A percentile compares a stretch with the other conserved stretches of the same genome.
Evolutionary conservation across 2,888 invertebrate species (phyloP).

Genomic region (Drosophila leonis): DNA sequence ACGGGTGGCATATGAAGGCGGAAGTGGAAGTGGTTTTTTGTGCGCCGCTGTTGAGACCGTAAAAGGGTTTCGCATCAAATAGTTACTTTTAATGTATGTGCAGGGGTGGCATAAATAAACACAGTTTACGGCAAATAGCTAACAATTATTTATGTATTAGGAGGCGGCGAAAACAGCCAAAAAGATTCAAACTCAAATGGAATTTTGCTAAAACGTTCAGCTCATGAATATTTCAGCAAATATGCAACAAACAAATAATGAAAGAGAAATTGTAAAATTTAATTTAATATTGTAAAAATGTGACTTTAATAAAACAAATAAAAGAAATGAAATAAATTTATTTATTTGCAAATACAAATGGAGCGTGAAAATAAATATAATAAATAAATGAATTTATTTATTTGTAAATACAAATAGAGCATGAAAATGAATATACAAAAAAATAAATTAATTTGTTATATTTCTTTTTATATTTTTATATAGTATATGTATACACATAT

Average conservation of each 20-base stretch:
- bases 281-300: background rate
- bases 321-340: background rate
- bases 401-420: background rate
- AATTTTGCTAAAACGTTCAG: background rate
- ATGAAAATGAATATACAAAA: background rate
- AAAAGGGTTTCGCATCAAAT: constrained; percentile 17
- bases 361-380: background rate
- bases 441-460: background rate
- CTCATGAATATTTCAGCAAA: constrained; percentile 24
- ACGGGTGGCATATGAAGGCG: constrained; percentile 21
- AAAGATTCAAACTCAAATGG: background rate
- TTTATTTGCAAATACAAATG: background rate
- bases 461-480: background rate
- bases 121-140: constrained; percentile 11
- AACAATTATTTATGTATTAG: constrained; percentile 34
- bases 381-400: background rate
- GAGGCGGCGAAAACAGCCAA: background rate
- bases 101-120: constrained; percentile 17
- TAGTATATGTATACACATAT: background rate
- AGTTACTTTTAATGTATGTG: constrained; percentile 24
- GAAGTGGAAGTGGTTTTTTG: constrained; percentile 44
- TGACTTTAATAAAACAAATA: background rate
- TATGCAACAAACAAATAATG: background rate
- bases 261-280: background rate
- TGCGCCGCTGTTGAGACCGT: background rate